phyloP scores from a whole-genome alignment of 2,888 invertebrate genomes.

The Cephus rjabovi region DNA sequence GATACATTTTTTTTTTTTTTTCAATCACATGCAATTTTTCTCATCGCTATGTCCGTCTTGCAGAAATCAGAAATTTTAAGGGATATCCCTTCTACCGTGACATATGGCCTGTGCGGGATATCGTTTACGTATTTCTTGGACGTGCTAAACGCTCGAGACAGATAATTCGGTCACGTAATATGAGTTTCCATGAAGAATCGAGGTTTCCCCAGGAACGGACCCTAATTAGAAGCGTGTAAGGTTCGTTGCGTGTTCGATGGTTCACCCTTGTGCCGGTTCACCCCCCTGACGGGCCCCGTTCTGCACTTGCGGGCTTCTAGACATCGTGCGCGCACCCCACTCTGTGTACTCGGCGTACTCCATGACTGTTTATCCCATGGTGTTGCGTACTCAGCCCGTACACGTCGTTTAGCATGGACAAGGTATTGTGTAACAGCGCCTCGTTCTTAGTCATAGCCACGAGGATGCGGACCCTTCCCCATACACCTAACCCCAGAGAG shows the following conservation, averaged over 20 bases:
- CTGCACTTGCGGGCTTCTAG: neutral
- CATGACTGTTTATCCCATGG: neutral
- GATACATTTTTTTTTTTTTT: neutral
- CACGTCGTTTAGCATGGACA: slow-evolving; percentile 26
- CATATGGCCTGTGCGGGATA: neutral
- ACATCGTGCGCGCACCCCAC: neutral
- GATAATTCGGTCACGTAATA: neutral
- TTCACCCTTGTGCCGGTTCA: neutral
- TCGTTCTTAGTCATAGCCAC: slow-evolving; percentile 48
- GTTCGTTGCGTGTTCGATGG: neutral
- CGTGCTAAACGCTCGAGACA: neutral
- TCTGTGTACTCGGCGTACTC: neutral
- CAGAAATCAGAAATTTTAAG: neutral
- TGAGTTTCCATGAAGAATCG: neutral
- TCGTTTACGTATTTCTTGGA: neutral
- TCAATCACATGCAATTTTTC: neutral
- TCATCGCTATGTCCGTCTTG: too few relatives aligned
- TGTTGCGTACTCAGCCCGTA: neutral
- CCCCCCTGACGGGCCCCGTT: neutral
- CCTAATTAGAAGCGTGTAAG: neutral
- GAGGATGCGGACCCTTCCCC: neutral
- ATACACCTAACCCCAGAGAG: slow-evolving; percentile 8
- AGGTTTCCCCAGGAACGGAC: neutral
- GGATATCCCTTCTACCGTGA: neutral
- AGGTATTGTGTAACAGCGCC: slow-evolving; percentile 44